Conservation (phyloP, 2,888 invertebrate species). For the Drosophila limbata region DNA sequence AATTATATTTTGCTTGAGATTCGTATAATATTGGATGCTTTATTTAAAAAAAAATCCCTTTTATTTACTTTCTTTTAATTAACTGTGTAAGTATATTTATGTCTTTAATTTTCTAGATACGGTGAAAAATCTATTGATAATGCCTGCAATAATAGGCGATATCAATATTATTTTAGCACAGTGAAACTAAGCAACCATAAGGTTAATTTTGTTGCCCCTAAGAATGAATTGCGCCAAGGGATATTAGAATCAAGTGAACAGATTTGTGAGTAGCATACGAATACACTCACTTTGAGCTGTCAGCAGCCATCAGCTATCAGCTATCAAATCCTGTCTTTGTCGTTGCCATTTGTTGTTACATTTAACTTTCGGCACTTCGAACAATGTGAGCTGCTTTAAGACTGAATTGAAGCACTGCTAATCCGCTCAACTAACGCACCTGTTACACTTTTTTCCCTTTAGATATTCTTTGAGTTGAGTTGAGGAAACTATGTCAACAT, state of each 20-base stretch:
- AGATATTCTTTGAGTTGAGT: slow-evolving; percentile 12
- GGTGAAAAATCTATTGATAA: background rate
- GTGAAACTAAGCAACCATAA: background rate
- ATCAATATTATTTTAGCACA: background rate
- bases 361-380: slow-evolving; percentile 62
- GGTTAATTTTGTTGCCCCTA: background rate
- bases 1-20: background rate
- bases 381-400: slow-evolving; percentile 27
- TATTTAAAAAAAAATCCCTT: background rate
- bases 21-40: background rate
- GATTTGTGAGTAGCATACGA: background rate
- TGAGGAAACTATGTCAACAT: slow-evolving; percentile 61
- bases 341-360: slow-evolving; percentile 15
- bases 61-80: background rate
- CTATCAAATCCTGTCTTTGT: slow-evolving; percentile 11
- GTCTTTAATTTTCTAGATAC: no score
- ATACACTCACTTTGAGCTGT: slow-evolving; percentile 8
- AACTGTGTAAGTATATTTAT: background rate
- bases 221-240: no score
- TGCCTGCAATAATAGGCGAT: background rate
- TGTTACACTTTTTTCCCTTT: slow-evolving; percentile 69
- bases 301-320: slow-evolving; percentile 9
- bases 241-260: background rate
- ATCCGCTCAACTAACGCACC: slow-evolving; percentile 69
- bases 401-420: slow-evolving; percentile 43